Base-by-base conservation (phyloP, 2,113 vertebrate genomes). In the Fukomys damarensis region DNA sequence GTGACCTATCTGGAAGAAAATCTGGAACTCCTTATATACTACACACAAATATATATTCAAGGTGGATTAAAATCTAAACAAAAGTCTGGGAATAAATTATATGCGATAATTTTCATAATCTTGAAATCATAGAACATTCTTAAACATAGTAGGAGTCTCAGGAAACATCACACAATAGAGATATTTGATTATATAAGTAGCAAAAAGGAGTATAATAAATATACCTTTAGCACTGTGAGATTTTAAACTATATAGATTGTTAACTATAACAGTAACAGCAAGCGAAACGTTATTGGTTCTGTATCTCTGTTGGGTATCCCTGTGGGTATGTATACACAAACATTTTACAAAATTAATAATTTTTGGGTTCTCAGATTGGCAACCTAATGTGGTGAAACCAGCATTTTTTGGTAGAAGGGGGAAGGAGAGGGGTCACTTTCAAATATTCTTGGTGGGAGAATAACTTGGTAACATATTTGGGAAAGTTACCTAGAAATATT, bases 401-500 rank as follows among this genome's bases (percentile, higher is more conserved):
- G 3, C 12, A 59, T 28, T n/a, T 72, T 52, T 41, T 79, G 7
- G 13, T 30, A 11, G 22, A 38, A 38, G 2, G 6, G 49, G 11
- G 24, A 84, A 43, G 24, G 12, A 14, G 16, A 85, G 16, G 13
- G 76, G 7, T 54, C 5, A 43, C 6, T 59, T 49, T 28, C 28
- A 49, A 12, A 16, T 7, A 58, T 80, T 86, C 83, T 38, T 54
- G 1, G 10, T 80, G 11, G 41, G 32, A 89, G 14, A 86, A 11
- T 76, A 93, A 91, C 35, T 88, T 91, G 26, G 12, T 94, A 88
- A 72, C n/a, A 72, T 12, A 61, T 86, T 84, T 95, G 77, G 32
- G 68, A 91, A 97, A 94, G 6, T 91, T 91, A 88, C 17, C 66
- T 72, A 74, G 59, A 94, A 97, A 90, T 77, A 90, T 9, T 58